Evolutionary conservation across 2,888 invertebrate species (phyloP), one percentile per base, ranked within the genome.

Genomic region (Drosophila setosimentum): DNA sequence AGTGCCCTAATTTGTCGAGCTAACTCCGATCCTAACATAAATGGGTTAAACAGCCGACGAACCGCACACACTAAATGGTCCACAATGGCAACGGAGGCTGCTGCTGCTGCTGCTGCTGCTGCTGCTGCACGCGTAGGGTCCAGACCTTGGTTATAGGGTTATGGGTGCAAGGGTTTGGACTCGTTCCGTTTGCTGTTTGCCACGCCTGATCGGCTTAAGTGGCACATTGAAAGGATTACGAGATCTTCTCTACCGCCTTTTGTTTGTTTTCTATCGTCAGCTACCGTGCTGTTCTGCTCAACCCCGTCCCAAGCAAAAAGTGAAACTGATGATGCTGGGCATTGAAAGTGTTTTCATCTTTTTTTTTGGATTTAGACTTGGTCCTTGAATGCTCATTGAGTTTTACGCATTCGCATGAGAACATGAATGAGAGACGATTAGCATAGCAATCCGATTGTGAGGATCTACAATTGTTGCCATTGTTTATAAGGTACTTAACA

Each of bases 181-280:
- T 68, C 66, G 54, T 68, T 60, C 51, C 48, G 62, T 63, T 65
- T 73, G 55, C 60, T 55, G 61, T 69, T 75, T 83, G 87, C 84
- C 86, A 89, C 81, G 91, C 91, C 89, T 93, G 92, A 93, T 92
- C 92, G 89, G 92, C 93, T 93, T 92, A 93, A 93, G 92, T 91
- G 92, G 91, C 92, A 83, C 91, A 93, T 89, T 93, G 92, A 92
- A 93, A 92, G 92, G 92, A 92, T 93, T 93, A 92, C 81, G 78
- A 57, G 76, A 86, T 87, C 80, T 74, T 54, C 68, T 61, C 68
- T 40, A 30, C 33, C 7, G 53, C 21, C 32, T 63, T 60, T 82
- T 79, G 64, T 74, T 71, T 69, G 71, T 73, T 78, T 70, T 58
- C 60, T 62, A 70, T 74, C 32, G 45, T 21, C 62, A 49, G 66